Base-by-base conservation (phyloP, 2,797 vertebrate genomes). In the Platyrinchus mystaceus region DNA sequence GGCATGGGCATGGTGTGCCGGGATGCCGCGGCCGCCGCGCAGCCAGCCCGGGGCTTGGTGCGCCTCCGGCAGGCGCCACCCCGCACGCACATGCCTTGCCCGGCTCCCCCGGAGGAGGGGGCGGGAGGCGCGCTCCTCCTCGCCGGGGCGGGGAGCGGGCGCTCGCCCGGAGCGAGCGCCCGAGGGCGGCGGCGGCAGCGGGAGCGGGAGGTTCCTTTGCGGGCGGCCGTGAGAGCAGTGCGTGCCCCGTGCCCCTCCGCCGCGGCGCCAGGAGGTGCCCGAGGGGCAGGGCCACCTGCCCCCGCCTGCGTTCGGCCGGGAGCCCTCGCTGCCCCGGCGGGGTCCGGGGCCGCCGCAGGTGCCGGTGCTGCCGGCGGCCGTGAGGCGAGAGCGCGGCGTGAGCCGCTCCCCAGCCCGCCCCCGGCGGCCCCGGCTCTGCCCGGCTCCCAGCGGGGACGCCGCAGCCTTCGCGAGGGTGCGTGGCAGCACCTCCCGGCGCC, bases 31-130 rank as follows among this genome's bases (percentile, higher is more conserved):
- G 85, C 79, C 56, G 67, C 87, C 84, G 77, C 81, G 87, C 26
- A 63, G 87, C 80, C 92, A 63, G 66, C 85, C 66, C 81, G 76
- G 58, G 94, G 75, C 80, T 79, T 1, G 71, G 20, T 41, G 92
- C 79, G 75, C 87, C 87, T 81, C 67, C 80, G 84, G 90, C 55
- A 89, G 68, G 84, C 79, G 20, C 89, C 94, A 49, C 90, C 90
- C 92, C 53, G 69, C 67, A 55, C 36, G 83, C 88, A 68, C 86
- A 70, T 22, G 88, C 62, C 77, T 30, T 21, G 90, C 80, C 86
- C 70, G 53, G 85, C 77, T 55, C 49, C 49, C 79, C 22, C 60
- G 59, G n/a, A 37, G 85, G 59, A 17, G 78, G 91, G 73, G 74
- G 94, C 52, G 79, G 62, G 37, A 8, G 71, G 14, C 6, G 58